Evolutionary conservation across 2,113 vertebrate genomes (phyloP).

Genomic region (Clupea harengus): DNA sequence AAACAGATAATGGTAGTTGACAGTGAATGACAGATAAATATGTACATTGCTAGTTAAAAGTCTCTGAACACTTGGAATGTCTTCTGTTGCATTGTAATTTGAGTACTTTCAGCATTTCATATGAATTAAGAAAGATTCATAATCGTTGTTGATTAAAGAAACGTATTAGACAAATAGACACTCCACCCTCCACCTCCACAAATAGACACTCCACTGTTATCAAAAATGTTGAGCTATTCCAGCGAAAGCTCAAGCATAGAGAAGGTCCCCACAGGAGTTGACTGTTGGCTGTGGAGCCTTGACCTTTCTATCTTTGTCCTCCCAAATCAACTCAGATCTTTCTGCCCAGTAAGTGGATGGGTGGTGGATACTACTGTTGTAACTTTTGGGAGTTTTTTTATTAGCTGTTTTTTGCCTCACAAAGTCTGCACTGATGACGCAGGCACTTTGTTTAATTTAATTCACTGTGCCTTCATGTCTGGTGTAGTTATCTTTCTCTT

Average conservation of each 20-base stretch:
- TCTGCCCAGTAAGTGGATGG: background rate
- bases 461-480: background rate
- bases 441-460: background rate
- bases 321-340: background rate
- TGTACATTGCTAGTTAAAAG: background rate
- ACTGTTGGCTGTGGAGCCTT: no score
- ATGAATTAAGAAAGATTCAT: background rate
- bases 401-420: no score
- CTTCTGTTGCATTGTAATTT: background rate
- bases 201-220: no score
- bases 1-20: conserved; percentile 34
- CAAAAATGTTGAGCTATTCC: background rate
- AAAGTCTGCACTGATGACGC: background rate
- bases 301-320: no score
- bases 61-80: background rate
- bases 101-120: background rate
- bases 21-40: conserved; percentile 16
- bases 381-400: no score
- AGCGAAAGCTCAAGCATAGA: no score
- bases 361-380: background rate
- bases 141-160: background rate
- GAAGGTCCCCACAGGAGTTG: no score
- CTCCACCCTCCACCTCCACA: no score
- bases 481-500: background rate
- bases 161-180: background rate